phyloP scores from a whole-genome alignment of 2,113 vertebrate species.

The Python bivittatus region DNA sequence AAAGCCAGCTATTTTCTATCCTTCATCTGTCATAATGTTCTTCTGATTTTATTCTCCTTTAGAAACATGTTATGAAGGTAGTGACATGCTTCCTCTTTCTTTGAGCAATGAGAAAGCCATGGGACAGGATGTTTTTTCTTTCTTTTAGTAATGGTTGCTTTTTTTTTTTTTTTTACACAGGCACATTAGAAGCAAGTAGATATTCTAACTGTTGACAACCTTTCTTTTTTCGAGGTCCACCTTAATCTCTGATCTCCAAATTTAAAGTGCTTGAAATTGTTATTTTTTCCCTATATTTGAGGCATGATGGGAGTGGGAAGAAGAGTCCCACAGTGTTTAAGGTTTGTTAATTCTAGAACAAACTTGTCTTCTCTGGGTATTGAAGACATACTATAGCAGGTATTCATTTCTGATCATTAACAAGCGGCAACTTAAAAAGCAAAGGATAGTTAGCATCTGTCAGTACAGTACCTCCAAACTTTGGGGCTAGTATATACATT shows the following conservation, averaged over 20 bases:
- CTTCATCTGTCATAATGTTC: background rate
- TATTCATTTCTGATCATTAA: background rate
- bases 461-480: background rate
- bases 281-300: background rate
- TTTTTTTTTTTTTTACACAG: background rate
- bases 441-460: background rate
- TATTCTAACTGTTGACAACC: background rate
- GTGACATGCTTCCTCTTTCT: background rate
- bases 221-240: background rate
- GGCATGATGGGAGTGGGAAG: background rate
- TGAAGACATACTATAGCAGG: background rate
- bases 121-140: background rate
- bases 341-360: background rate
- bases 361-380: background rate
- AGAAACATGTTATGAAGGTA: background rate
- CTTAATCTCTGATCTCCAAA: background rate
- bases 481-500: background rate
- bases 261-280: background rate
- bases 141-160: too few relatives aligned
- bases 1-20: background rate
- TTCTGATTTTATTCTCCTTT: background rate
- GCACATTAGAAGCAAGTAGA: background rate
- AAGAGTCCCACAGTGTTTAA: background rate
- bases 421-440: background rate
- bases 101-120: background rate